Base-by-base conservation (phyloP, 1,140 invertebrate genomes). In the Drosophila kurseongensis region DNA sequence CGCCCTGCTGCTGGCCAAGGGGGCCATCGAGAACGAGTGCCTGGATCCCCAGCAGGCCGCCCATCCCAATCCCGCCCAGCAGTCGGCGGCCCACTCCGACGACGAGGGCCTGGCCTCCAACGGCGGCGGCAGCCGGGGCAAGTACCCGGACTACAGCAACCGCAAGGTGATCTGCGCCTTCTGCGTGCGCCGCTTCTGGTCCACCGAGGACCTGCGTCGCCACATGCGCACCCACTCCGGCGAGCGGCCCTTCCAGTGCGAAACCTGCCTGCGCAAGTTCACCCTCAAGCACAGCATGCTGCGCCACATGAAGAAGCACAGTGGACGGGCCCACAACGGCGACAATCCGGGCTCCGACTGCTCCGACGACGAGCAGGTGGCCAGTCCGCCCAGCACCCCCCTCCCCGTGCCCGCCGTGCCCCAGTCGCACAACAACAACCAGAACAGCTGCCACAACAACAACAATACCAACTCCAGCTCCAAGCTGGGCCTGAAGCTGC, bases 211-310 rank as follows among this genome's bases (percentile, higher is more conserved):
- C 92, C 93, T 99, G 0, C 94, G 97, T 0, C 95, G 97, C 8
- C 98, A 99, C 92, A 98, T 98, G 97, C 93, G 97, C 41, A 97
- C 96, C 0, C 97, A 98, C 84, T 97, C 96, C 0, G 97, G 96
- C 0, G 97, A 97, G 85, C 92, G 96, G 1, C 94, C 94, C 0
- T 92, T 92, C 57, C 91, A 96, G 42, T 97, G 97, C 76, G 96
- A 97, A 80, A 95, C 97, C 10, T 98, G 97, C 86, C 92, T 95
- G 10, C 93, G 97, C 5, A 94, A 96, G 56, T 98, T 98, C 93
- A 98, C 97, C 0, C 93, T 98, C n/a, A 98, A 98, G 82, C 97
- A 98, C 93, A 97, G 96, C 91, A 98, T 98, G 97, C 94, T 98
- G 55, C 94, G 97, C 3, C 97, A 98, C 91, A 94, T 97, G 47